Evolutionary conservation across 2,113 vertebrate genomes (phyloP).

Genomic region (Chamaea fasciata): DNA sequence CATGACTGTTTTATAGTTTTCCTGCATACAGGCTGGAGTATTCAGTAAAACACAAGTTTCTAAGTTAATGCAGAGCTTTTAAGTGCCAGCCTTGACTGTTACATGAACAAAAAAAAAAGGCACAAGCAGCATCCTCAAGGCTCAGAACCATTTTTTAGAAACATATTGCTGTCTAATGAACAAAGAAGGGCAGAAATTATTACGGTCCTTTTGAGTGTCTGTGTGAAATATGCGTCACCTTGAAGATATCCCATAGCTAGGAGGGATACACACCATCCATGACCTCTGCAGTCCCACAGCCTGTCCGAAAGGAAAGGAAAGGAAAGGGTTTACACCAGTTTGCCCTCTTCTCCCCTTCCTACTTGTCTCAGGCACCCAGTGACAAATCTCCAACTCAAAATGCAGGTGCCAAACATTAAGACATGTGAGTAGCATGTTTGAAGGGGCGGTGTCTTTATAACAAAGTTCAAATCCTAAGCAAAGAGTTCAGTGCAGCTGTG

Average conservation of each 20-base stretch:
- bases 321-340: neutral
- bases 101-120: neutral
- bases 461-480: neutral
- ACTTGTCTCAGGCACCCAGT: neutral
- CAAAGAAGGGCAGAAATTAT: neutral
- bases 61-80: neutral
- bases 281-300: neutral
- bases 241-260: neutral
- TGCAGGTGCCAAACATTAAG: neutral
- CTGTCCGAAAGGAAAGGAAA: fast-evolving
- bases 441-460: neutral
- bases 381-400: neutral
- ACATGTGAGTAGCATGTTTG: fast-evolving
- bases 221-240: fast-evolving
- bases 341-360: neutral
- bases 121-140: neutral
- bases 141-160: neutral
- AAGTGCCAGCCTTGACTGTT: neutral
- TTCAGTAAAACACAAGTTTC: neutral
- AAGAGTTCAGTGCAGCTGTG: neutral
- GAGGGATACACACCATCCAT: neutral
- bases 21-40: neutral
- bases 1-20: neutral
- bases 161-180: neutral
- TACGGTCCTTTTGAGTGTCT: neutral